These are phyloP conservation scores for Macrosiphum euphorbiae DNA, from an alignment of 2,888 invertebrate species.

Conservation along the genomic window DNA sequence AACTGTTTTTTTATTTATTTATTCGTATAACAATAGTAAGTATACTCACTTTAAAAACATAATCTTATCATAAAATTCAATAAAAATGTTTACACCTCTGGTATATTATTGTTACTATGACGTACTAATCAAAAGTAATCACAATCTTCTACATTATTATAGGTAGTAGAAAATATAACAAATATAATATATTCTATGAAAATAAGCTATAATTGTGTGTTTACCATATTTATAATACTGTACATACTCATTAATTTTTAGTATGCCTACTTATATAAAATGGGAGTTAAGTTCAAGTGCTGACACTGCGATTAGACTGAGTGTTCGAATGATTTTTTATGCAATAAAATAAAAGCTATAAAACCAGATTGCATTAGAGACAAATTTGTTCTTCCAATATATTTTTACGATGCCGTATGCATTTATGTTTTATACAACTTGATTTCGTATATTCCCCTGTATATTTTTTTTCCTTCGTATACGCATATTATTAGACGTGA, in stretches of 20 bases:
- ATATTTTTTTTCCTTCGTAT: background rate
- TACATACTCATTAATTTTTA: slow-evolving; percentile 5
- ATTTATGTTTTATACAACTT: slow-evolving; percentile 38
- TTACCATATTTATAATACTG: background rate
- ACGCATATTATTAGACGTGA: slow-evolving; percentile 37
- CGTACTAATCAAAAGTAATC: background rate
- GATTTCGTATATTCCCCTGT: slow-evolving; percentile 19
- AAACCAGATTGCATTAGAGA: slow-evolving; percentile 54
- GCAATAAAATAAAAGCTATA: slow-evolving; percentile 48
- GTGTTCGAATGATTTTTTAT: slow-evolving; percentile 35
- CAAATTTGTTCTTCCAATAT: slow-evolving; percentile 51
- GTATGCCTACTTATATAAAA: slow-evolving; percentile 29
- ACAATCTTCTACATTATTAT: background rate
- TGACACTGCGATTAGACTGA: slow-evolving; percentile 44
- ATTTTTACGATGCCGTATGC: slow-evolving; percentile 43
- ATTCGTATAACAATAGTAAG: background rate
- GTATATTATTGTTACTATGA: background rate
- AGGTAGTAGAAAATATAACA: background rate
- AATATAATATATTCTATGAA: background rate
- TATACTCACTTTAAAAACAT: background rate
- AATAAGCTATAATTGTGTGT: background rate
- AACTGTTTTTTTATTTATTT: background rate
- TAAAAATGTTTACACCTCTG: background rate
- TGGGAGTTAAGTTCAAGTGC: background rate
- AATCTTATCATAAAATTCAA: background rate